These are phyloP conservation scores for Elymnias hypermnestra DNA, from an alignment of 1,140 invertebrate species.

Conservation along the genomic window DNA sequence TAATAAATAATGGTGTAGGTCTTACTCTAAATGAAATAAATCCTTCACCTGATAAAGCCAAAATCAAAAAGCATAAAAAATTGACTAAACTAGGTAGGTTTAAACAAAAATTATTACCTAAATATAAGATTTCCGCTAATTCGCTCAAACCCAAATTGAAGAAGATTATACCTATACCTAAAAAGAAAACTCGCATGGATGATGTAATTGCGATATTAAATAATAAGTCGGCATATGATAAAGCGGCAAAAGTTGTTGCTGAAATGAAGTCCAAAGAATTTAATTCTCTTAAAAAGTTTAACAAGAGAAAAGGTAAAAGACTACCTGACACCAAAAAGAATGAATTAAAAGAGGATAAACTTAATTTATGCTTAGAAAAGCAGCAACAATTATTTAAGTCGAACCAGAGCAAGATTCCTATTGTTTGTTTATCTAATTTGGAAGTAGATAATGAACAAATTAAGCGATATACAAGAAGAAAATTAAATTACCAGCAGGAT, in stretches of 20 bases:
- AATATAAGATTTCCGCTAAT: slow-evolving; percentile 50
- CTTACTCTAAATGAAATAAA: background rate
- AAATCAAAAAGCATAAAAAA: slow-evolving; percentile 29
- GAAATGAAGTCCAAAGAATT: slow-evolving; percentile 41
- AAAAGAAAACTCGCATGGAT: slow-evolving; percentile 13
- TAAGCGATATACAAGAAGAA: background rate
- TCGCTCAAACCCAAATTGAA: too few relatives aligned
- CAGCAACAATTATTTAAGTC: too few relatives aligned
- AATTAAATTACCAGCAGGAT: background rate
- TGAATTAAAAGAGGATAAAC: background rate
- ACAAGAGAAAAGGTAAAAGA: slow-evolving; percentile 3
- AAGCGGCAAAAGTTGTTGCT: slow-evolving; percentile 48
- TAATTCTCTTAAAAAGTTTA: slow-evolving; percentile 12
- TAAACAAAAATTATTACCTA: slow-evolving; percentile 41
- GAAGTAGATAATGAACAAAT: background rate
- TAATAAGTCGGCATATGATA: slow-evolving; percentile 49
- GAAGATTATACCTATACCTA: too few relatives aligned
- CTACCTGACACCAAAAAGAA: background rate
- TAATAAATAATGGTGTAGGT: background rate
- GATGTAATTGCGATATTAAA: slow-evolving; percentile 27
- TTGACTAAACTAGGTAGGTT: slow-evolving; percentile 45
- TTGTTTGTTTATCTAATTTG: slow-evolving; percentile 5
- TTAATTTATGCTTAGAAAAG: background rate
- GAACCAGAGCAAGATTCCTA: too few relatives aligned
- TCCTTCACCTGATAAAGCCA: slow-evolving; percentile 6